Evolutionary conservation across 2,888 invertebrate genomes (phyloP), one percentile per base, ranked within the genome.

Genomic region (Pterostichus madidus): DNA sequence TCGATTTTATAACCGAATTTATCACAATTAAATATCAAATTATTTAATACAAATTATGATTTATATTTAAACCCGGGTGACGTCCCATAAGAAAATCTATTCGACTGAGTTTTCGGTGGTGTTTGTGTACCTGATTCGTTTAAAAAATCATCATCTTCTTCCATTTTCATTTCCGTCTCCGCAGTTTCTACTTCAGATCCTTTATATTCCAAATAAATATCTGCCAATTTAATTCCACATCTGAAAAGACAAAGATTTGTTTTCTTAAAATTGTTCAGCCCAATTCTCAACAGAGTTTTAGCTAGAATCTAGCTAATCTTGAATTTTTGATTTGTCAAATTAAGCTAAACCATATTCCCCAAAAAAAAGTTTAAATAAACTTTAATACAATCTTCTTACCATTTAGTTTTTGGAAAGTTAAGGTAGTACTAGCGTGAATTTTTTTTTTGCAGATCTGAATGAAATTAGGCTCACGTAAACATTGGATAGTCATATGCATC

Each of bases 201-300:
- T 83, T 76, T 84, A 87, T 92, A 93, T 80, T 91, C 90, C 64
- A 91, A 87, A 87, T 93, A 92, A 75, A 91, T 87, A 11, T 91
- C 88, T 46, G 85, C 80, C 85, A 92, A 90, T 89, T 90, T 24
- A 87, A 85, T 39, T 88, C 88, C 68, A 92, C 75, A 92, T 44
- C 90, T 91, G 79, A 31, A 53, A 80, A 1, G 32, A 52, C 6
- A 32, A 56, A 17, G 1, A 56, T 17, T 64, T 64, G 10, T 17
- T 11, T 0, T 31, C 5, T 6, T 11, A 13, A 17, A 0, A 59
- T 59, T 59, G 24, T 24, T 24, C 1, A 24, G 24, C n/a, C n/a
- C n/a, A n/a, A n/a, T n/a, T n/a, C n/a, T n/a, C n/a, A n/a, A n/a
- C n/a, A n/a, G n/a, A n/a, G n/a, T n/a, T n/a, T n/a, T n/a, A n/a